A percentile compares a stretch with the other conserved stretches of the same genome.
Evolutionary conservation across 2,888 invertebrate species (phyloP).

Genomic region (Leucania comma): DNA sequence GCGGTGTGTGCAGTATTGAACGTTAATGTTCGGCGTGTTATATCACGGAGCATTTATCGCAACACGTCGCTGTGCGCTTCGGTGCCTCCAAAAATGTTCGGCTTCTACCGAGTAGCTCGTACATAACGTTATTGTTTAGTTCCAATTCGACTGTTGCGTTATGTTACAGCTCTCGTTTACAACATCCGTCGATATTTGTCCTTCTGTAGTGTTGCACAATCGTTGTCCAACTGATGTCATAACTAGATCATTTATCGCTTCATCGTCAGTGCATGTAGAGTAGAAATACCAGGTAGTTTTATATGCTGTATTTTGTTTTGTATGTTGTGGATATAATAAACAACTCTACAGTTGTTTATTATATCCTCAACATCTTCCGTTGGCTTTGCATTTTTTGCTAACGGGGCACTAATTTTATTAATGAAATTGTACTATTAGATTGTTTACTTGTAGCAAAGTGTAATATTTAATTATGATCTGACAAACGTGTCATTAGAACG

Average conservation of each 20-base stretch:
- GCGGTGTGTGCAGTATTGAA: conserved; percentile 19
- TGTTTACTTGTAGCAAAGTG: background rate
- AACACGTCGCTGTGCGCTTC: conserved; percentile 43
- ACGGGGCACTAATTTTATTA: background rate
- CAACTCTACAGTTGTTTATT: background rate
- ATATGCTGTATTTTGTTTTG: background rate
- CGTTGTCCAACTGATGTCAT: conserved; percentile 18
- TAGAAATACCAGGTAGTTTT: conserved; percentile 1
- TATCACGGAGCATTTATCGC: conserved; percentile 26
- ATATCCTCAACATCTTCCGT: background rate
- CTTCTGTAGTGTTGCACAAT: conserved; percentile 40
- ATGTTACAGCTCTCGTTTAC: conserved; percentile 29
- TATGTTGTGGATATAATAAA: too few relatives aligned
- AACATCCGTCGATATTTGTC: conserved; percentile 38
- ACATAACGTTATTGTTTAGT: conserved; percentile 36
- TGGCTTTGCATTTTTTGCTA: conserved; percentile 2
- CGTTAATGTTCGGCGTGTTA: conserved; percentile 24
- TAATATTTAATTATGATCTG: conserved; percentile 2
- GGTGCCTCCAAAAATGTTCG: conserved; percentile 62
- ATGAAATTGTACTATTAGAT: background rate
- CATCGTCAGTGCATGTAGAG: conserved; percentile 8
- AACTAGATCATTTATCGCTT: conserved; percentile 3
- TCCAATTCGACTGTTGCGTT: conserved; percentile 35
- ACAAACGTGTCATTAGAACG: conserved; percentile 9
- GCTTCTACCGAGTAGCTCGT: conserved; percentile 17